phyloP scores from a whole-genome alignment of 2,797 vertebrate species.

The Poeciliopsis paucimaculata region DNA sequence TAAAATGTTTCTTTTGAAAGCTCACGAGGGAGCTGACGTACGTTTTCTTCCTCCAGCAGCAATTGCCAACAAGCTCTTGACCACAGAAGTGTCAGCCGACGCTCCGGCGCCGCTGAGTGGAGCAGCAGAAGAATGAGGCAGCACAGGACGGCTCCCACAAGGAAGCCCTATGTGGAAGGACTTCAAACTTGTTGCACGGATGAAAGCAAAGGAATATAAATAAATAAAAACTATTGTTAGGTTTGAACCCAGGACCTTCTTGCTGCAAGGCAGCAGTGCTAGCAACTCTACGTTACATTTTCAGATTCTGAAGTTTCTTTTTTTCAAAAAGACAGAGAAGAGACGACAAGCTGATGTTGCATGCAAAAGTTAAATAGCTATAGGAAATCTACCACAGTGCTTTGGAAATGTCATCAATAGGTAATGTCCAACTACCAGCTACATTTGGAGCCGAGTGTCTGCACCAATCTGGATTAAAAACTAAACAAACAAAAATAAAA shows the following conservation, averaged over 20 bases:
- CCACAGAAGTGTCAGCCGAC: not conserved
- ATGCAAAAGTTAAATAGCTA: not conserved
- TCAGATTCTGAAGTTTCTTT: not conserved
- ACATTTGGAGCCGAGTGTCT: not conserved
- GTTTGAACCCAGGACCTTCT: not conserved
- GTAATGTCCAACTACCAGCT: not conserved
- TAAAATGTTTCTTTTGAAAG: not conserved
- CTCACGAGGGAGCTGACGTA: not conserved
- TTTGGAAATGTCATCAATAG: not conserved
- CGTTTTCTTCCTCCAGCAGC: not conserved
- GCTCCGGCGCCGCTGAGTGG: not conserved
- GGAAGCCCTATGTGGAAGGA: not conserved
- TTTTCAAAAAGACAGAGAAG: not conserved
- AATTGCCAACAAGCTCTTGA: conserved; percentile 2
- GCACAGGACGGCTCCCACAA: not conserved
- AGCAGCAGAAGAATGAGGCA: not conserved
- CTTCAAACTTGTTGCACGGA: not conserved
- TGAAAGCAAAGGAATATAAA: not conserved
- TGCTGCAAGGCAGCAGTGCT: not conserved
- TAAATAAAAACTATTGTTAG: not conserved
- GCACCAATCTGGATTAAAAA: not conserved
- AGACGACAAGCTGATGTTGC: not conserved
- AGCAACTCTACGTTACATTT: not conserved
- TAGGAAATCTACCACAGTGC: not conserved
- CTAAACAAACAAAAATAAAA: not conserved